Percentiles rank a stretch among this genome's conserved stretches.
Evolutionary conservation across 2,888 invertebrate species (phyloP).

Genomic region (Labia minor): DNA sequence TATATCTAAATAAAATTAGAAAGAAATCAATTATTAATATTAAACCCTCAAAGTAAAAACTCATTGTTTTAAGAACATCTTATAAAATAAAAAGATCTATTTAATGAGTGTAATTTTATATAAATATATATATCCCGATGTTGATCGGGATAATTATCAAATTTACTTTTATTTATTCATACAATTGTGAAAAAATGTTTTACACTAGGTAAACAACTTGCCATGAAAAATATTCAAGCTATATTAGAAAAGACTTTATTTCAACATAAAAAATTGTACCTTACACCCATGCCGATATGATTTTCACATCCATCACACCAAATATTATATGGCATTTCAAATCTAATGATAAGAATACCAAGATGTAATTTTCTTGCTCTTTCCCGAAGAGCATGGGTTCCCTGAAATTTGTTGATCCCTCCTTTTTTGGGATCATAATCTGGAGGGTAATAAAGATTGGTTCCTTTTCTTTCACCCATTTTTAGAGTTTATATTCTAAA

Average conservation of each 20-base stretch:
- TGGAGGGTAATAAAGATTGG: slow-evolving; percentile 96
- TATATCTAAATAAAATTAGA: slow-evolving; percentile 54
- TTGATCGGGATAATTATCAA: too few species aligned
- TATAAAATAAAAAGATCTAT: too few species aligned
- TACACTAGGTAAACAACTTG: too few species aligned
- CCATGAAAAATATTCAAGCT: not conserved
- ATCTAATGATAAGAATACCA: slow-evolving; percentile 91
- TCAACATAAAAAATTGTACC: slow-evolving; percentile 39
- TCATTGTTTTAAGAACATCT: too few species aligned
- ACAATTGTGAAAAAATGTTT: too few species aligned
- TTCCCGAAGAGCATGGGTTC: slow-evolving; percentile 91
- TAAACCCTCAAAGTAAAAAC: too few species aligned
- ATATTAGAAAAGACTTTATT: not conserved
- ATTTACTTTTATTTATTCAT: too few species aligned
- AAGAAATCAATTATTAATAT: not conserved
- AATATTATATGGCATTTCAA: slow-evolving; percentile 99
- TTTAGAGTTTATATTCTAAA: slow-evolving; percentile 31
- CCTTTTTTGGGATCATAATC: slow-evolving; percentile 95
- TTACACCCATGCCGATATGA: slow-evolving; percentile 98
- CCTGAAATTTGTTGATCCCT: slow-evolving; percentile 86
- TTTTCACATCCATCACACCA: slow-evolving; percentile 98
- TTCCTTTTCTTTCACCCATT: slow-evolving; percentile 97
- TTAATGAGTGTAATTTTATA: too few species aligned
- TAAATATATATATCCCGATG: too few species aligned
- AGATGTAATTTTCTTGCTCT: slow-evolving; percentile 88